Conservation (phyloP, 1,140 invertebrate genomes). For the Steinernema feltiae region DNA sequence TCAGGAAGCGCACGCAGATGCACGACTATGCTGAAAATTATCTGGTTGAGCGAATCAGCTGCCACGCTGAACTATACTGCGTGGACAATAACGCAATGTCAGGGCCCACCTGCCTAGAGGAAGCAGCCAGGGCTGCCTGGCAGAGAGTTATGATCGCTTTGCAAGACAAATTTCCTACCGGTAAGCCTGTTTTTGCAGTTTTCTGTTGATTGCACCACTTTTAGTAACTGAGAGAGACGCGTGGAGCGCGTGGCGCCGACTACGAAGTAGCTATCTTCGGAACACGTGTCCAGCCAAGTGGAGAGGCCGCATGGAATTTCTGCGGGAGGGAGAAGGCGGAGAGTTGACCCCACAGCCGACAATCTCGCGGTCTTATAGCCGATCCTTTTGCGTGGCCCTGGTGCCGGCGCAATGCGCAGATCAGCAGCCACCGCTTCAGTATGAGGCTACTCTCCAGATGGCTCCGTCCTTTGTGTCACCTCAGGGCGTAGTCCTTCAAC, state of each 20-base stretch:
- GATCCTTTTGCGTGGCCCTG: neutral
- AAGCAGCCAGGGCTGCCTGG: neutral
- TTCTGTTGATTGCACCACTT: neutral
- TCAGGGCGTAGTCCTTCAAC: too few relatives aligned
- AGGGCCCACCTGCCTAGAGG: neutral
- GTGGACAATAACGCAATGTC: neutral
- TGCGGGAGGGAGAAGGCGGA: neutral
- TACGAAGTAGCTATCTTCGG: neutral
- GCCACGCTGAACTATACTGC: neutral
- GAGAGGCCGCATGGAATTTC: neutral
- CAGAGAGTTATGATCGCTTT: too few relatives aligned
- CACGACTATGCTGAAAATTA: neutral
- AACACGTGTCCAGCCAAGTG: neutral
- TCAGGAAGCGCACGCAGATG: neutral
- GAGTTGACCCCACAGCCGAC: neutral
- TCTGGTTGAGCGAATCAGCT: neutral
- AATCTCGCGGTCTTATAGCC: neutral
- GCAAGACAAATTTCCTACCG: too few relatives aligned
- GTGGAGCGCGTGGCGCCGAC: neutral
- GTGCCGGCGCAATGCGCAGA: neutral
- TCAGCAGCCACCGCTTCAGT: neutral
- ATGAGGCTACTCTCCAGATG: too few relatives aligned
- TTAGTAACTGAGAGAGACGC: neutral
- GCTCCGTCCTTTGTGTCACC: too few relatives aligned
- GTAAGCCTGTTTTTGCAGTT: too few relatives aligned